phyloP scores from a whole-genome alignment of 2,888 invertebrate species.

The Ophion ventricosus region DNA sequence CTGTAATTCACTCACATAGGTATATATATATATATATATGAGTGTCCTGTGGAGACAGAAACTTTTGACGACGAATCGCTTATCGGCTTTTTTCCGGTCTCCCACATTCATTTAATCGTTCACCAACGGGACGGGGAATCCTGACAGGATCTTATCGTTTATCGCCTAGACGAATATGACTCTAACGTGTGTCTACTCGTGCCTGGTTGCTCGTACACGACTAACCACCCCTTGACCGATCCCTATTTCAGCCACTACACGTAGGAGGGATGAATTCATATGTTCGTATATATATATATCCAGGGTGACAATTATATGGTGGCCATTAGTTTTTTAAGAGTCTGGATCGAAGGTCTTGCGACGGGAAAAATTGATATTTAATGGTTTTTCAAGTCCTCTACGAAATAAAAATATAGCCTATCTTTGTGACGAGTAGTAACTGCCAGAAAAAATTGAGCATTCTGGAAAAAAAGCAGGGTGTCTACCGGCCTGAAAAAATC shows the following conservation, averaged over 20 bases:
- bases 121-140: constrained; percentile 48
- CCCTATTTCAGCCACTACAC: not conserved
- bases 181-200: constrained; percentile 47
- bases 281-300: too few relatives aligned
- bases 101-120: constrained; percentile 71
- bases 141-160: constrained; percentile 69
- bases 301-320: too few relatives aligned
- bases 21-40: not conserved
- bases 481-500: too few relatives aligned
- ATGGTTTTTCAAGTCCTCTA: too few relatives aligned
- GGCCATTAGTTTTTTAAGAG: too few relatives aligned
- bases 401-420: too few relatives aligned
- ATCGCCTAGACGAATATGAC: constrained; percentile 63
- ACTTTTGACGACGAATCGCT: constrained; percentile 39
- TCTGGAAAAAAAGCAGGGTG: too few relatives aligned
- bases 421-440: too few relatives aligned
- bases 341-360: too few relatives aligned
- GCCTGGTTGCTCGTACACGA: not conserved
- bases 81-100: constrained; percentile 66
- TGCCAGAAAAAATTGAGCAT: too few relatives aligned
- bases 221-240: not conserved
- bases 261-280: too few relatives aligned
- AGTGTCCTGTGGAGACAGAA: constrained; percentile 1
- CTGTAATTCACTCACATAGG: constrained; percentile 15
- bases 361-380: too few relatives aligned